Base-by-base conservation (phyloP, 2,113 vertebrate genomes). In the Romanogobio albipinnatus region DNA sequence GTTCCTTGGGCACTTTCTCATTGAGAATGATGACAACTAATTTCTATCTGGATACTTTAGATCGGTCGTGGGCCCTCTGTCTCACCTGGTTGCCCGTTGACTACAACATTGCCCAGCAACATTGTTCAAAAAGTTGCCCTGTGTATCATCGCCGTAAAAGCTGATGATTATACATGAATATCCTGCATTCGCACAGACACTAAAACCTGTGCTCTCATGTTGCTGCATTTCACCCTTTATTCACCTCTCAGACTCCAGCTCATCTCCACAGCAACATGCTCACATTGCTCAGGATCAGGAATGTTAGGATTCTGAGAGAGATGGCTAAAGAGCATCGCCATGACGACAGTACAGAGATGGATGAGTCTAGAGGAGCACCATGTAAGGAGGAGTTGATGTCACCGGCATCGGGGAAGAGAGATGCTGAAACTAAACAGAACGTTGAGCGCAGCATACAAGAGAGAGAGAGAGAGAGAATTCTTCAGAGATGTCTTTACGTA, bases 251-350 rank as follows among this genome's bases (percentile, higher is more conserved):
- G n/a, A 66, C 10, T 29, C 17, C 79, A 33, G 61, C 47, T 33
- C 45, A 81, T 70, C 62, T 68, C 64, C 49, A 81, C 78, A 1
- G 66, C 80, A 58, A 82, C 80, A 82, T 82, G 29, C n/a, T 75
- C 73, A 76, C 7, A 26, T 76, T 9, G 7, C 22, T 43, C 49
- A 53, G 64, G 33, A 82, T 71, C 19, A 82, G 80, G 64, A 71
- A 82, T 82, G 47, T 71, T 71, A 26, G 80, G 64, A 82, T 71
- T 82, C 49, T 43, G 22, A 71, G 64, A 13, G 47, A 82, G 45
- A 56, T 82, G 47, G 33, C 49, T 71, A 71, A 82, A 82, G 80
- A 82, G 80, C 80, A 82, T 82, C 80, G 22, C 66, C 80, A 70
- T 82, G 64, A 71, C 47, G 80, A 71, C 80, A 82, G 49, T 71